phyloP scores from a whole-genome alignment of 2,797 vertebrate genomes.

The Cryptoblepharus egeriae region DNA sequence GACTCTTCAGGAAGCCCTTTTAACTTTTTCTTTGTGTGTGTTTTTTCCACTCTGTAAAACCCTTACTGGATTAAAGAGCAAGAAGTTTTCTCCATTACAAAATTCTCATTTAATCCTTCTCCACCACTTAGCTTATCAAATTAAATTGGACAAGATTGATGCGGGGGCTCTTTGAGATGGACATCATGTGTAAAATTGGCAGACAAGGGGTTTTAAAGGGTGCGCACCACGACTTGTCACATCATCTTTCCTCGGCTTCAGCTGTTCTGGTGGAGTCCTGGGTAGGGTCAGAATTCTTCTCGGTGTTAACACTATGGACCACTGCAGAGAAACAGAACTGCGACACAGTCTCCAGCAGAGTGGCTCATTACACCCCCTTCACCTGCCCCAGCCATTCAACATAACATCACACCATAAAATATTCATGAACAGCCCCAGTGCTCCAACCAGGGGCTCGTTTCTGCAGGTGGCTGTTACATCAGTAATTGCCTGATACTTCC shows the following conservation, averaged over 20 bases:
- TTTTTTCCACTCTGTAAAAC: slow-evolving; percentile 66
- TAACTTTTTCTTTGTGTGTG: slow-evolving; percentile 14
- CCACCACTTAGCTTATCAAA: slow-evolving; percentile 98
- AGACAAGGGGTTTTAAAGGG: slow-evolving; percentile 96
- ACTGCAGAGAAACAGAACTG: slow-evolving; percentile 91
- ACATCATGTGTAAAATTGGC: slow-evolving; percentile 99
- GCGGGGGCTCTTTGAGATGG: slow-evolving; percentile 87
- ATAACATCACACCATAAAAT: slow-evolving; percentile 98
- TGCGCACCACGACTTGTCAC: slow-evolving; percentile 92
- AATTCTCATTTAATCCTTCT: slow-evolving; percentile 99
- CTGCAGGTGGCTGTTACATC: slow-evolving; percentile 99
- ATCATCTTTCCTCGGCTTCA: slow-evolving; percentile 88
- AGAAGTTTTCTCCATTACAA: slow-evolving; percentile 84
- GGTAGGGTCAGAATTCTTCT: slow-evolving; percentile 92
- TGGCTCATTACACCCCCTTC: slow-evolving; percentile 89
- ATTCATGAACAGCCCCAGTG: slow-evolving; percentile 93
- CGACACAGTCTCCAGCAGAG: slow-evolving; percentile 98
- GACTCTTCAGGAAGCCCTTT: slow-evolving; percentile 9
- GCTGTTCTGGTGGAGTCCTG: slow-evolving; percentile 81
- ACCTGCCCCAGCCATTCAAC: slow-evolving; percentile 94
- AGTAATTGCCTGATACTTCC: slow-evolving; percentile 99
- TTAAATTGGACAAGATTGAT: slow-evolving; percentile 97
- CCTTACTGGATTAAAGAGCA: slow-evolving; percentile 79
- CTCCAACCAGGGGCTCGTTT: slow-evolving; percentile 84
- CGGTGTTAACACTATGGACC: slow-evolving; percentile 91